Percentiles rank a stretch among this genome's conserved stretches.
phyloP scores from a whole-genome alignment of 2,888 invertebrate genomes.

The Drosophila barbarae region DNA sequence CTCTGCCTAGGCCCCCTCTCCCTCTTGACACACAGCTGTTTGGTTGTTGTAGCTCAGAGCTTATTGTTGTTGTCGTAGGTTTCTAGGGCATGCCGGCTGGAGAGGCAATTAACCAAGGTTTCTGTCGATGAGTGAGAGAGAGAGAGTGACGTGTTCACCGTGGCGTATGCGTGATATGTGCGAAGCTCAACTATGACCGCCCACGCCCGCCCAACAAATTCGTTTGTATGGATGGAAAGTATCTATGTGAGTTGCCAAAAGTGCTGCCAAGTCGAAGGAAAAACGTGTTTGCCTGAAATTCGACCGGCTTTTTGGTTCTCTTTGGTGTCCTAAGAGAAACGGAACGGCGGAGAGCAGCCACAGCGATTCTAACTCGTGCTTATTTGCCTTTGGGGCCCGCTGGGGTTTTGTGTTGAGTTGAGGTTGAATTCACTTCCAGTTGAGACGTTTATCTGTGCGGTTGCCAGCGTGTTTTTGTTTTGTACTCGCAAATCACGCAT shows the following conservation, averaged over 20 bases:
- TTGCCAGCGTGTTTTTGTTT: constrained; percentile 47
- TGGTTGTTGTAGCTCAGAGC: constrained; percentile 45
- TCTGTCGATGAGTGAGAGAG: background rate
- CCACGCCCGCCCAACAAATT: constrained; percentile 36
- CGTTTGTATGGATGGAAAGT: constrained; percentile 14
- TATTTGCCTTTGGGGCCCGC: constrained; percentile 39
- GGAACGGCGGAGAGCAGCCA: constrained; percentile 7
- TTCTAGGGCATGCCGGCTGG: constrained; percentile 53
- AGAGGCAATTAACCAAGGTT: constrained; percentile 24
- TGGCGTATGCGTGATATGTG: constrained; percentile 55
- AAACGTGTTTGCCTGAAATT: constrained; percentile 46
- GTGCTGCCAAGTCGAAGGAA: constrained; percentile 15
- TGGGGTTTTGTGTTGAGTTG: constrained; percentile 32
- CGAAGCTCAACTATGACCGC: constrained; percentile 33
- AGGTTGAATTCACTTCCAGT: constrained; percentile 65
- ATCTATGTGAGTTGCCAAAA: constrained; percentile 31
- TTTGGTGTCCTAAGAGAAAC: constrained; percentile 13
- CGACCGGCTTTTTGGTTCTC: constrained; percentile 35
- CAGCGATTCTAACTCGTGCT: constrained; percentile 63
- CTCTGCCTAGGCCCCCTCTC: background rate
- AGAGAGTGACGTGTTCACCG: constrained; percentile 32
- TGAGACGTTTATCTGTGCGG: constrained; percentile 76
- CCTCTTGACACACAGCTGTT: constrained; percentile 54
- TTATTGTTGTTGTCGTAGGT: constrained; percentile 13
- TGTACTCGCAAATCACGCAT: constrained; percentile 36